A percentile compares a stretch with the other conserved stretches of the same genome.
Evolutionary conservation across 2,888 invertebrate genomes (phyloP).

Genomic region (Euproctis similis): DNA sequence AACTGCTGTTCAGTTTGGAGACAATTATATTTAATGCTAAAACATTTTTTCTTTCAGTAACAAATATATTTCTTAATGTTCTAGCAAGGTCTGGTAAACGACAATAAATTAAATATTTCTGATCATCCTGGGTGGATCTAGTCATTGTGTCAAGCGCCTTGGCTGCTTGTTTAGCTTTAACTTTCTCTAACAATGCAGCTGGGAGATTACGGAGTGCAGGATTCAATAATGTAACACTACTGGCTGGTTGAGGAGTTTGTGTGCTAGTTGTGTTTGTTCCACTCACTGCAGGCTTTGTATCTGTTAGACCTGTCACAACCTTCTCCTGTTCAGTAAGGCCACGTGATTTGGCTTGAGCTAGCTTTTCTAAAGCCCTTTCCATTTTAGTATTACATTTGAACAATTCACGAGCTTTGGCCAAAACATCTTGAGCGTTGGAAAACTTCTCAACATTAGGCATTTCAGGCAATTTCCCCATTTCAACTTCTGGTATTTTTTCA

Average conservation of each 20-base stretch:
- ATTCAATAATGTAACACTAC: constrained; percentile 62
- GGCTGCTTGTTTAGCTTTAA: constrained; percentile 91
- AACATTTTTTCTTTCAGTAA: constrained; percentile 90
- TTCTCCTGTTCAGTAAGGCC: constrained; percentile 59
- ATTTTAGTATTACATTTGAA: constrained; percentile 87
- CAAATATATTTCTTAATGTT: constrained; percentile 88
- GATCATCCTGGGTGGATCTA: constrained; percentile 81
- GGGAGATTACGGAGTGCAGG: constrained; percentile 87
- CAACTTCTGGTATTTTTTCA: constrained; percentile 87
- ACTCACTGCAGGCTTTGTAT: constrained; percentile 35
- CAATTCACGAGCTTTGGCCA: constrained; percentile 84
- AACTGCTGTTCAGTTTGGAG: constrained; percentile 87
- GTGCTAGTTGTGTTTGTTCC: constrained; percentile 21
- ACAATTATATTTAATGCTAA: constrained; percentile 84
- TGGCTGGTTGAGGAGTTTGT: constrained; percentile 49
- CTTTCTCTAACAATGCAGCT: constrained; percentile 86
- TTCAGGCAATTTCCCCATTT: constrained; percentile 81
- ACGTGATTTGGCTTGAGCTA: constrained; percentile 74
- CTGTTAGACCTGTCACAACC: constrained; percentile 63
- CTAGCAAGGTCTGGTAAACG: constrained; percentile 90
- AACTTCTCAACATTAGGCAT: constrained; percentile 82
- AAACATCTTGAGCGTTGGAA: constrained; percentile 87
- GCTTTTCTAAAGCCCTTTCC: constrained; percentile 83
- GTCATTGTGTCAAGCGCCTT: constrained; percentile 90
- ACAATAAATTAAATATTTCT: constrained; percentile 83